phyloP scores from a whole-genome alignment of 2,888 invertebrate species.

The Nomada ruficornis region DNA sequence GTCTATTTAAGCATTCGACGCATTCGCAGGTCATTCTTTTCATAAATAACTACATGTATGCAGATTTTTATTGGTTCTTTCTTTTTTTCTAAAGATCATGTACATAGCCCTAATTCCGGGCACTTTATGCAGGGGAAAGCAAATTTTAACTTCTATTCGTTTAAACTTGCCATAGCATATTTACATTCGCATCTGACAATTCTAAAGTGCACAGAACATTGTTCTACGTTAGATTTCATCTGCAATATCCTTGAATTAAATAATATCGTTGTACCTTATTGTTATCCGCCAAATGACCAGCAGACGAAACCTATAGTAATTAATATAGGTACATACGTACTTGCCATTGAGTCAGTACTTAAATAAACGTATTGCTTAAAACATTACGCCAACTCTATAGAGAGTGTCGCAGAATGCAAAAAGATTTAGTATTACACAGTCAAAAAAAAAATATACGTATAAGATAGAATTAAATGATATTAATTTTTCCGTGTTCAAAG shows the following conservation, averaged over 20 bases:
- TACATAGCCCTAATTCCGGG: neutral
- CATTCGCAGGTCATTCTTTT: neutral
- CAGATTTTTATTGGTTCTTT: conserved; percentile 2
- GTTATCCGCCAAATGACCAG: conserved; percentile 53
- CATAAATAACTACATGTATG: neutral
- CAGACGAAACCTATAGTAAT: conserved; percentile 56
- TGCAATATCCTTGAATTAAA: conserved; percentile 11
- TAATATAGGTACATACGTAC: conserved; percentile 32
- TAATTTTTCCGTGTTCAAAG: too few relatives aligned
- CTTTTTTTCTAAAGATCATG: neutral
- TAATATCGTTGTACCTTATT: conserved; percentile 47
- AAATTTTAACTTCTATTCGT: neutral
- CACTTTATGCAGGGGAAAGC: neutral
- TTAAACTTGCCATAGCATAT: conserved; percentile 3
- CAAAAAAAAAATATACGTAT: too few relatives aligned
- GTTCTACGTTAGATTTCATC: neutral
- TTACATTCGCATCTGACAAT: neutral
- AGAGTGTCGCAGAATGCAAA: neutral
- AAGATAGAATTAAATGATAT: too few relatives aligned
- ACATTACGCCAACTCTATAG: neutral
- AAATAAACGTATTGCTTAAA: neutral
- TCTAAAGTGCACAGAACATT: neutral
- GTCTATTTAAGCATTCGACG: neutral
- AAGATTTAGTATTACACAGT: too few relatives aligned
- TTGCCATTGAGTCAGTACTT: neutral